Conservation (phyloP, 2,888 invertebrate genomes). For the Plagiodera versicolora region DNA sequence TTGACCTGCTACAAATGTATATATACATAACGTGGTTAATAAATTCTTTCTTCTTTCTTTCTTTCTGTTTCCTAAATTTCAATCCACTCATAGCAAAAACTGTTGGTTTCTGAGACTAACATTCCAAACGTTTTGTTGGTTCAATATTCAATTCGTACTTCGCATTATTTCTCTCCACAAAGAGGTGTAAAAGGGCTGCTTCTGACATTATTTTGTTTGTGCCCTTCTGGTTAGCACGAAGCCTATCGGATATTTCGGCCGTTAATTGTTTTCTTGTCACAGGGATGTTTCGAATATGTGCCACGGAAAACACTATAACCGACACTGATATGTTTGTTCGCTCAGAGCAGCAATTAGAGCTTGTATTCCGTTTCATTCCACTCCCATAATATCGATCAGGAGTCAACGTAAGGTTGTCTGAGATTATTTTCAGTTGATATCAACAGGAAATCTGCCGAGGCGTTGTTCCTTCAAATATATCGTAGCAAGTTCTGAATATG, state of each 20-base stretch:
- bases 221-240: not conserved
- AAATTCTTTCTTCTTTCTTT: too few relatives aligned
- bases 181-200: too few relatives aligned
- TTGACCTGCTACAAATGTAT: too few relatives aligned
- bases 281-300: not conserved
- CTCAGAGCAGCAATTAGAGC: not conserved
- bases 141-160: too few relatives aligned
- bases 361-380: not conserved
- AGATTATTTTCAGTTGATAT: too few relatives aligned
- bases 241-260: not conserved
- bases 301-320: not conserved
- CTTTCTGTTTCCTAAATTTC: conserved; percentile 5
- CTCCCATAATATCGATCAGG: not conserved
- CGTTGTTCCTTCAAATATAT: too few relatives aligned
- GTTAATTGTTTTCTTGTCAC: not conserved
- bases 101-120: not conserved
- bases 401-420: too few relatives aligned
- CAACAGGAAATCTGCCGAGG: too few relatives aligned
- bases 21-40: too few relatives aligned
- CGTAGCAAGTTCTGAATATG: too few relatives aligned
- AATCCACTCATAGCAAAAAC: not conserved
- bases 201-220: not conserved
- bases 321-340: not conserved
- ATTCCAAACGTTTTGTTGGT: too few relatives aligned
- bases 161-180: too few relatives aligned